These are phyloP conservation scores for Protonibea diacanthus DNA, from an alignment of 2,797 vertebrate genomes.

Conservation along the genomic window DNA sequence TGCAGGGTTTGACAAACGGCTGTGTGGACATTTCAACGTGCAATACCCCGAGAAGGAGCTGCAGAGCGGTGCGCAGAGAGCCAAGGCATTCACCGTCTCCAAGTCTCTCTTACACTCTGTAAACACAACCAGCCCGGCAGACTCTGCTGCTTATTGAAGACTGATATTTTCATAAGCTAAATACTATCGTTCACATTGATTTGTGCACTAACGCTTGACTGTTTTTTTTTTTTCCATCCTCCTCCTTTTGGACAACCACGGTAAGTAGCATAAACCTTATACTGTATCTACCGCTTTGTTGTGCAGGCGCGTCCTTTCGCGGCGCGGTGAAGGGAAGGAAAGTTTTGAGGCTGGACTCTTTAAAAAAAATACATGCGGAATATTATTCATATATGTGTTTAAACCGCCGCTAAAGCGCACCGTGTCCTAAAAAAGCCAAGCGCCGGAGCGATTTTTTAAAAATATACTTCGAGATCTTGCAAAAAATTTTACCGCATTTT, in stretches of 20 bases:
- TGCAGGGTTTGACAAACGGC: conserved; percentile 90
- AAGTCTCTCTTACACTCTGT: conserved; percentile 76
- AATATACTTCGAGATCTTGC: conserved; percentile 21
- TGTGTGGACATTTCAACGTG: conserved; percentile 88
- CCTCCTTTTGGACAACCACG: conserved; percentile 75
- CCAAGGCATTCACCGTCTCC: conserved; percentile 75
- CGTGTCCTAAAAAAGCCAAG: conserved; percentile 3
- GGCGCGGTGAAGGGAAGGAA: conserved; percentile 34
- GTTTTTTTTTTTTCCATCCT: conserved; percentile 57
- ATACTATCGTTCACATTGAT: conserved; percentile 84
- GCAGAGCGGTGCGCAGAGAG: conserved; percentile 79
- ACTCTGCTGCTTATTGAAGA: conserved; percentile 67
- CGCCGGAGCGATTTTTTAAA: conserved; percentile 7
- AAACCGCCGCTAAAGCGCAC: conserved; percentile 10
- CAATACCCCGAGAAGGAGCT: conserved; percentile 85
- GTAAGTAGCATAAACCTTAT: conserved; percentile 82
- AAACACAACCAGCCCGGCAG: conserved; percentile 79
- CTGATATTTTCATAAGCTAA: conserved; percentile 76
- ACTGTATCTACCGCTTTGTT: conserved; percentile 65
- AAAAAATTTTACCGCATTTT: conserved; percentile 30
- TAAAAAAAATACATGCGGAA: not conserved
- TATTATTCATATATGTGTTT: conserved; percentile 22
- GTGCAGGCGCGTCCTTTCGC: conserved; percentile 56
- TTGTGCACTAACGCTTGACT: conserved; percentile 81
- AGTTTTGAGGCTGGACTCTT: conserved; percentile 50